phyloP scores from a whole-genome alignment of 2,888 invertebrate genomes.

The Caenorhabditis sp. region DNA sequence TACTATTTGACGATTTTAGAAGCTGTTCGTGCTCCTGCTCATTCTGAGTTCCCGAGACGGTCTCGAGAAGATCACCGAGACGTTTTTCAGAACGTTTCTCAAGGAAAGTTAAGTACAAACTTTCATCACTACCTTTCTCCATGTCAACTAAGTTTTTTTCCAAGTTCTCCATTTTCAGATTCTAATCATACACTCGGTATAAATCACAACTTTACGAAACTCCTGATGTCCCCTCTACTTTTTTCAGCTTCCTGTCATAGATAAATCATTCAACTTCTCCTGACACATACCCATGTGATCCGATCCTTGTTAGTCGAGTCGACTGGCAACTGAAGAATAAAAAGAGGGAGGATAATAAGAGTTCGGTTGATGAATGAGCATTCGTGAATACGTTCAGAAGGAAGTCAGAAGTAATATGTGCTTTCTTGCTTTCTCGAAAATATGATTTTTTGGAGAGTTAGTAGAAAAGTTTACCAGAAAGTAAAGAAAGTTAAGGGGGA shows the following conservation, averaged over 20 bases:
- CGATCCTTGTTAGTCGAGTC: constrained; percentile 20
- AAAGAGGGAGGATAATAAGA: constrained; percentile 16
- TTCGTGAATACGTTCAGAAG: constrained; percentile 27
- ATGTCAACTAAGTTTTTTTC: too few species aligned
- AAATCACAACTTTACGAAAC: background rate
- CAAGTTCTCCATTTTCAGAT: too few species aligned
- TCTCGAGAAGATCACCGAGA: too few species aligned
- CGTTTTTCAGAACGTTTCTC: too few species aligned
- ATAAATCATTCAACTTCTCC: constrained; percentile 4
- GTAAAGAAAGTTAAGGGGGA: background rate
- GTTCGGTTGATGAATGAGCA: constrained; percentile 32
- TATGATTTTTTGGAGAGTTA: background rate
- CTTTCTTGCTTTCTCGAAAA: background rate
- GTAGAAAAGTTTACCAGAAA: constrained; percentile 8
- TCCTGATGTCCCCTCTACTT: background rate
- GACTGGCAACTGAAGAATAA: constrained; percentile 12
- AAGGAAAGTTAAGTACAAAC: too few species aligned
- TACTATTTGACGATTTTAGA: too few species aligned
- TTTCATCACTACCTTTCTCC: too few species aligned
- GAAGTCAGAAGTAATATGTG: constrained; percentile 10
- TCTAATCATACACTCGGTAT: background rate
- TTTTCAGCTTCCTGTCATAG: background rate
- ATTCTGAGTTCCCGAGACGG: too few species aligned
- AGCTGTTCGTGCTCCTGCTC: too few species aligned
- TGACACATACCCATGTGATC: constrained; percentile 33